Evolutionary conservation across 2,797 vertebrate genomes (phyloP).

Genomic region (Cynodonichthys magdalenae): DNA sequence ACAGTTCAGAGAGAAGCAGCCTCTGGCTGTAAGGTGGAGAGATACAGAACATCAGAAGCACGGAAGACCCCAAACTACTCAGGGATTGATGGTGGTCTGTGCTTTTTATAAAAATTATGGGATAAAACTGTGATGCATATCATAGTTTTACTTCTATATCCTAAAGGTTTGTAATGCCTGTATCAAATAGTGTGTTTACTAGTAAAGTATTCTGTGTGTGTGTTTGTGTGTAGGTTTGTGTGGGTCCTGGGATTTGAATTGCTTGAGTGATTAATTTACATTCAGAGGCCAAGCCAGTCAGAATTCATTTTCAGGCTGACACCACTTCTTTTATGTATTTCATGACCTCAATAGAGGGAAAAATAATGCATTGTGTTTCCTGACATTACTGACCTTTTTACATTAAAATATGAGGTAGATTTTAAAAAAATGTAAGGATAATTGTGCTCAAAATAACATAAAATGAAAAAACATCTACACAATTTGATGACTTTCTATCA

Average conservation of each 20-base stretch:
- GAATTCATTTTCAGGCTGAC: neutral
- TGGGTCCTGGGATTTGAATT: constrained; percentile 34
- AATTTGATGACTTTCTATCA: no score
- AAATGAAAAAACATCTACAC: no score
- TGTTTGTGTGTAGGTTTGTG: neutral
- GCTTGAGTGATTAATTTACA: constrained; percentile 7
- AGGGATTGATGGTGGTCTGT: neutral
- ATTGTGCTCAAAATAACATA: no score
- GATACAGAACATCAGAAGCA: neutral
- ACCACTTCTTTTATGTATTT: neutral
- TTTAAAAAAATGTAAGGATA: no score
- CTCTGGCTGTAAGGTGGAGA: constrained; percentile 1
- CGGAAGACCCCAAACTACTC: constrained; percentile 1
- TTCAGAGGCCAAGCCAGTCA: neutral
- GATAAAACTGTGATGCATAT: neutral
- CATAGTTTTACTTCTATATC: neutral
- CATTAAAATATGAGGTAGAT: no score
- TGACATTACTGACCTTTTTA: no score
- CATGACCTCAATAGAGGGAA: neutral
- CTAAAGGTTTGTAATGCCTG: neutral
- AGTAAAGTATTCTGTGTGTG: neutral
- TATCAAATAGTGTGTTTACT: neutral
- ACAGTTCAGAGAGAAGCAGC: constrained; percentile 22
- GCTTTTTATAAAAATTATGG: neutral
- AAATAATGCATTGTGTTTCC: no score